Percentiles rank a stretch among this genome's conserved stretches.
These are phyloP conservation scores for Holothuria leucospilota DNA, from an alignment of 53 echinoderm and acorn worm genomes.

Conservation along the genomic window DNA sequence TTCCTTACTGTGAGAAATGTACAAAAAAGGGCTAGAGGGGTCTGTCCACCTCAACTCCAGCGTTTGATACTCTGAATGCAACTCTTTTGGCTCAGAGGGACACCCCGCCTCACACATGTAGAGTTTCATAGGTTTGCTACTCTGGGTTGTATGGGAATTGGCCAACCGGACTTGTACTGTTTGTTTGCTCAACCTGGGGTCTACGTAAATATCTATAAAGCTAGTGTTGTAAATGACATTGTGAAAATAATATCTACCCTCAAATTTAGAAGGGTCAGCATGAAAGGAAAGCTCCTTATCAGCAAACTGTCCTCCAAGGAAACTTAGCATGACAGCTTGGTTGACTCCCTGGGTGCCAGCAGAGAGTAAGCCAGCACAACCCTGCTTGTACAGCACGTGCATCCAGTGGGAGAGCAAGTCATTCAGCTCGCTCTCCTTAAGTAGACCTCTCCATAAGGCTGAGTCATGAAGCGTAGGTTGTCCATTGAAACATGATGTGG, in stretches of 20 bases:
- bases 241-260: conserved; percentile 78
- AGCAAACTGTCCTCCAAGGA: conserved; percentile 91
- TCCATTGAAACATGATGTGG: conserved; percentile 93
- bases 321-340: conserved; percentile 93
- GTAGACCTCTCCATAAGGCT: conserved; percentile 72
- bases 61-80: conserved; percentile 66
- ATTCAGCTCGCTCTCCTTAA: conserved; percentile 66
- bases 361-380: conserved; percentile 77
- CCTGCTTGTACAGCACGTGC: conserved; percentile 94
- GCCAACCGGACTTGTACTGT: conserved; percentile 61
- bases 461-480: conserved; percentile 82
- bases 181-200: conserved; percentile 67
- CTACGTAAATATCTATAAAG: conserved; percentile 77
- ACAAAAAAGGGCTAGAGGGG: conserved; percentile 90
- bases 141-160: conserved; percentile 46
- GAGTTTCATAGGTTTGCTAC: conserved; percentile 46
- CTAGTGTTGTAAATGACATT: conserved; percentile 86
- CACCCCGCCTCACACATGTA: conserved; percentile 93
- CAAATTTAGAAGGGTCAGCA: conserved; percentile 83
- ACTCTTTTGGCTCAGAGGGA: conserved; percentile 69
- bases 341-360: conserved; percentile 83
- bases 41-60: conserved; percentile 90
- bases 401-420: conserved; percentile 94
- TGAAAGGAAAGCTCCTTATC: conserved; percentile 94
- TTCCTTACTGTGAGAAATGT: conserved; percentile 87